Conservation (phyloP, 92 coral and sea anemone species). For the Isaurus tuberculatus region DNA sequence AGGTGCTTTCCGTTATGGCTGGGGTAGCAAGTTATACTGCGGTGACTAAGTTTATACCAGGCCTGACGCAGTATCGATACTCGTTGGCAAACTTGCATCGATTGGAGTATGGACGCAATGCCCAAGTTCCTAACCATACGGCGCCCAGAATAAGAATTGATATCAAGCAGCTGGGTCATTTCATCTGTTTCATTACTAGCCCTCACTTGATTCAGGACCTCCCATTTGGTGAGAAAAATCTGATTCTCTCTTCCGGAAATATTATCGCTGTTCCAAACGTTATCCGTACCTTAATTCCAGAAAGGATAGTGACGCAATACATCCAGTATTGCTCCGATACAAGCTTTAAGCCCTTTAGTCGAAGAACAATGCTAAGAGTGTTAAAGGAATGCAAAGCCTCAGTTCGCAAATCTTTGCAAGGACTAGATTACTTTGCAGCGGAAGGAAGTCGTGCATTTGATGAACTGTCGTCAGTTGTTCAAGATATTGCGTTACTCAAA, state of each 20-base stretch:
- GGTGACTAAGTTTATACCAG: conserved; percentile 38
- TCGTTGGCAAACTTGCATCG: conserved; percentile 51
- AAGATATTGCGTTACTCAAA: conserved; percentile 19
- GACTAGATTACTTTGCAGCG: too few species aligned
- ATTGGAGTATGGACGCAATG: conserved; percentile 55
- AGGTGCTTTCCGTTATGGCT: too few species aligned
- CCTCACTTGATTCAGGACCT: conserved; percentile 42
- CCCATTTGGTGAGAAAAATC: conserved; percentile 37
- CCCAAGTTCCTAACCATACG: conserved; percentile 39
- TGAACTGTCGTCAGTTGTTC: conserved; percentile 46
- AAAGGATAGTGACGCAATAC: conserved; percentile 32
- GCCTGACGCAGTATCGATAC: conserved; percentile 55
- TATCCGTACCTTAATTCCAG: conserved; percentile 18
- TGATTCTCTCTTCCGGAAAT: conserved; percentile 8
- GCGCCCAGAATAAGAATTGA: conserved; percentile 54
- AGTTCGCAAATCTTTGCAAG: conserved; percentile 53
- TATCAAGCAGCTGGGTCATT: conserved; percentile 58
- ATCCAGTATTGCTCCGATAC: conserved; percentile 28
- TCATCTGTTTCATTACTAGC: conserved; percentile 61
- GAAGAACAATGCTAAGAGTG: conserved; percentile 18
- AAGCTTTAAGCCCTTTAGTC: conserved; percentile 27
- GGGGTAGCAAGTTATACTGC: conserved; percentile 1
- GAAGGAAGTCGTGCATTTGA: conserved; percentile 53
- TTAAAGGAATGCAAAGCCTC: conserved; percentile 30
- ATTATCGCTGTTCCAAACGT: conserved; percentile 34